Percentiles rank a stretch among this genome's conserved stretches.
Evolutionary conservation across 2,888 invertebrate genomes (phyloP).

Genomic region (Dolichomitus sp.): DNA sequence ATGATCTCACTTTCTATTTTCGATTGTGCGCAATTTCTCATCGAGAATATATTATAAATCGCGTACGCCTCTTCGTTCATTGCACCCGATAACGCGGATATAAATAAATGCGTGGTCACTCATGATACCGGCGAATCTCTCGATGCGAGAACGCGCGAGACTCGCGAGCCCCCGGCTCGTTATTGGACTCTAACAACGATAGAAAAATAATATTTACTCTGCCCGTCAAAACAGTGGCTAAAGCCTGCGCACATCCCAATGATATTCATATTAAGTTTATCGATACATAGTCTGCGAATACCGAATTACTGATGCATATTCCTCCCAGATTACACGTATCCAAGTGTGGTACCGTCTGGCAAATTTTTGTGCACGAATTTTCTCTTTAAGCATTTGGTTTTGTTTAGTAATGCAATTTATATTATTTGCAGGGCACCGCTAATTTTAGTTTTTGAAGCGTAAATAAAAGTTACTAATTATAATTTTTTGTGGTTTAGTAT

Average conservation of each 20-base stretch:
- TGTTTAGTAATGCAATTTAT: no score
- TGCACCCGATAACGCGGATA: constrained; percentile 23
- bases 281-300: not conserved
- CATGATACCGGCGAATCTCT: constrained; percentile 28
- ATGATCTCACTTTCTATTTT: not conserved
- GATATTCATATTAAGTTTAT: constrained; percentile 71
- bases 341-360: not conserved
- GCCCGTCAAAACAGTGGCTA: constrained; percentile 69
- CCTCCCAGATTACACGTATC: not conserved
- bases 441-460: no score
- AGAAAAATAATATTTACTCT: constrained; percentile 73
- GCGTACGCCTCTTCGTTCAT: constrained; percentile 18
- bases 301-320: not conserved
- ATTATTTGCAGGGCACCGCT: no score
- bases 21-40: not conserved
- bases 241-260: constrained; percentile 28
- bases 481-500: no score
- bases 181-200: constrained; percentile 48
- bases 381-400: no score
- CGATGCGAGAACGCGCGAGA: constrained; percentile 49
- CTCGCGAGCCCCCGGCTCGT: constrained; percentile 41
- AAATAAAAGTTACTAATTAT: no score
- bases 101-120: constrained; percentile 32
- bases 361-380: not conserved
- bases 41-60: constrained; percentile 15